Percentiles rank a stretch among this genome's conserved stretches.
phyloP scores from a whole-genome alignment of 2,888 invertebrate genomes.

The Prenolepis imparis region DNA sequence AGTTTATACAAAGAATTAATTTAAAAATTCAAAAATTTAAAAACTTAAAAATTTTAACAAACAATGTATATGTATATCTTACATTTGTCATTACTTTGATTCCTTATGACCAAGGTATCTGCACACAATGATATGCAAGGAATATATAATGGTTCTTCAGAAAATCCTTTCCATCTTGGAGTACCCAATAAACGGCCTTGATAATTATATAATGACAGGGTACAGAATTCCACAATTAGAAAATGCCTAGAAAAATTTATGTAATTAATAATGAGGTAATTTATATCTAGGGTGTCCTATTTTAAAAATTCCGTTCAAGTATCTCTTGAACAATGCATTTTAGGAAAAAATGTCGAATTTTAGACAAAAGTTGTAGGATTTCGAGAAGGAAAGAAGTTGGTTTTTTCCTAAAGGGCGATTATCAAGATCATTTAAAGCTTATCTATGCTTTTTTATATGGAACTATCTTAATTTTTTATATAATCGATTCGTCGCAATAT shows the following conservation, averaged over 20 bases:
- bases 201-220: conserved; percentile 96
- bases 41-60: neutral
- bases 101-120: conserved; percentile 95
- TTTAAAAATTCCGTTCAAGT: no score
- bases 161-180: conserved; percentile 94
- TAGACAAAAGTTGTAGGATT: no score
- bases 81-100: conserved; percentile 94
- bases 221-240: conserved; percentile 94
- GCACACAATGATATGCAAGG: conserved; percentile 93
- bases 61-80: conserved; percentile 67
- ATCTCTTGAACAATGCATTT: no score
- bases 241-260: conserved; percentile 90
- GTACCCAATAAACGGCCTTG: conserved; percentile 95
- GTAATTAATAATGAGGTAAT: neutral
- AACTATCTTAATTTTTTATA: no score
- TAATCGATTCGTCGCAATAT: no score
- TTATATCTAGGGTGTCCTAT: neutral
- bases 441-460: no score
- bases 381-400: no score
- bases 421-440: no score
- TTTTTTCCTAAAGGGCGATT: no score
- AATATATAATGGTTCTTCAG: conserved; percentile 93
- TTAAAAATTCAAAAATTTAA: neutral
- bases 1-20: neutral
- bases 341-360: no score